A percentile compares a stretch with the other conserved stretches of the same genome.
Evolutionary conservation across 2,113 vertebrate species (phyloP).

Genomic region (Elgaria multicarinata): DNA sequence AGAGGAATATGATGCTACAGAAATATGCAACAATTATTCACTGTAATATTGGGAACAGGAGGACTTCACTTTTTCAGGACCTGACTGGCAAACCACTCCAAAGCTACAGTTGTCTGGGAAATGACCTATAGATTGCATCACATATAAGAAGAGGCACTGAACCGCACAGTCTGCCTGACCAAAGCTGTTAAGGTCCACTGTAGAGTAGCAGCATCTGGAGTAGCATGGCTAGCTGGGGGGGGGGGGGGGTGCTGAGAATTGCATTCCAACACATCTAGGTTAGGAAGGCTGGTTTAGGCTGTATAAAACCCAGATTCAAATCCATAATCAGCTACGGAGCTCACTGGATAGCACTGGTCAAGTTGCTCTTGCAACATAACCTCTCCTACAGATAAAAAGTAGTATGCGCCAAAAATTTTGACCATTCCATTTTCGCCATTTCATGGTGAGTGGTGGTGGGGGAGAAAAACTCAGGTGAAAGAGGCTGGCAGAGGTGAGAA

Average conservation of each 20-base stretch:
- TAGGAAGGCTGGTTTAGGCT: neutral
- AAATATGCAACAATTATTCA: neutral
- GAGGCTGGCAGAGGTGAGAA: no score
- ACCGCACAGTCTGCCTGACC: no score
- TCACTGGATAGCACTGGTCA: neutral
- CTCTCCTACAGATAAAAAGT: no score
- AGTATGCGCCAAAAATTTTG: no score
- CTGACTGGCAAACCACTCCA: neutral
- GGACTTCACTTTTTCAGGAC: neutral
- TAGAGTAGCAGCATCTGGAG: no score
- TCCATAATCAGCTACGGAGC: no score
- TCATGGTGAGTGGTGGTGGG: no score
- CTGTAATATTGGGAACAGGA: neutral
- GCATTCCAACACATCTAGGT: no score
- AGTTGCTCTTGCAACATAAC: neutral
- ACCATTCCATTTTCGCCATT: no score
- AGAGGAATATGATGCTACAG: neutral
- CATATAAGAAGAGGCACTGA: neutral
- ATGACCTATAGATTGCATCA: neutral
- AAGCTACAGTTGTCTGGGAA: neutral
- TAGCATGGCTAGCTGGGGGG: no score
- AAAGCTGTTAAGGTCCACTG: neutral
- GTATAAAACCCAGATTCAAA: neutral
- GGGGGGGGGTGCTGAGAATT: no score
- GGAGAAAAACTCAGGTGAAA: no score